Base-by-base conservation (phyloP, 2,888 invertebrate species). In the Nymphalis polychloros region DNA sequence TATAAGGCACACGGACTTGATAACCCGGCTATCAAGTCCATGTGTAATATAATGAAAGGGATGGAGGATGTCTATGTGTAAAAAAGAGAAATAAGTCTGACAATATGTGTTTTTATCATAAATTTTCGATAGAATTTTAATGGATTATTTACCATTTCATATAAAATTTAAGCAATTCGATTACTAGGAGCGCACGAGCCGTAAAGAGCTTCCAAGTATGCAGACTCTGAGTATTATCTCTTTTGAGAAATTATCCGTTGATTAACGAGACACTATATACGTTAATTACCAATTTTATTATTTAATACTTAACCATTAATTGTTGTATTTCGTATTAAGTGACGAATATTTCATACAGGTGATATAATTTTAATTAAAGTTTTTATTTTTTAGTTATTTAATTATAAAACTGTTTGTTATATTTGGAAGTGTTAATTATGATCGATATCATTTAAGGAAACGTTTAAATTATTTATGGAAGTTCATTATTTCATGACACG, bases 331-430 rank as follows among this genome's bases (percentile, higher is more conserved):
- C 27, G 4, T 48, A 17, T 48, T 47, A 63, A 16, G 47, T 55
- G 63, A n/a, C 52, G 31, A 49, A 52, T 6, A 52, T 49, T 61
- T 31, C 49, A 17, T 35, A 5, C 59, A 50, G 59, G 65, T 65
- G 65, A 52, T 46, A 59, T 65, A 46, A 41, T 65, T 59, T 64
- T 65, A 49, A 59, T 65, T 65, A 35, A 41, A 48, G 17, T 10
- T 23, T 57, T 59, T 41, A 13, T 64, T 31, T 52, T 23, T 20
- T 16, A 17, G n/a, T 23, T 31, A 17, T n/a, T 55, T 55, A 55
- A 55, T 31, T 31, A 10, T 31, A n/a, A 31, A n/a, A 31, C 13
- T 13, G 41, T 41, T 41, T 41, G 41, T 55, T n/a, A 10, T 61
- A 31, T 49, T 47, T 61, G 61, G 61, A 49, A 16, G 17, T 60